phyloP scores from a whole-genome alignment of 1,140 invertebrate genomes.

The Orchestia grillus region DNA sequence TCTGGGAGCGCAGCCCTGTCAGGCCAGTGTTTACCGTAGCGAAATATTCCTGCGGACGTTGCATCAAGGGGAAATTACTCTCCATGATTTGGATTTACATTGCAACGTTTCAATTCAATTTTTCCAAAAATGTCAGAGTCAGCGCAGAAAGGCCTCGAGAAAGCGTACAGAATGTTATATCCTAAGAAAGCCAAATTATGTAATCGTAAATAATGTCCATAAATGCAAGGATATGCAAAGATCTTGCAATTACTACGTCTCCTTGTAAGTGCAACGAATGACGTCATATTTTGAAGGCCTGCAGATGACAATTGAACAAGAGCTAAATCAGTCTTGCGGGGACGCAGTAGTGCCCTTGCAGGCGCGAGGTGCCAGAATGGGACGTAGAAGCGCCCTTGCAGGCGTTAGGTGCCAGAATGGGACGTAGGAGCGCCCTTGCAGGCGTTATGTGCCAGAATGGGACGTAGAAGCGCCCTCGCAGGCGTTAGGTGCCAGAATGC shows the following conservation, averaged over 20 bases:
- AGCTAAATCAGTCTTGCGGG: no score
- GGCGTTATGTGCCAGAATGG: background rate
- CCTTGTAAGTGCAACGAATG: background rate
- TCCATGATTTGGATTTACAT: background rate
- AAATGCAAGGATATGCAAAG: background rate
- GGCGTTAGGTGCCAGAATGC: no score
- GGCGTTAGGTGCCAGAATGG: background rate
- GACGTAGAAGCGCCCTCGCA: background rate
- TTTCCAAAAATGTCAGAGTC: background rate
- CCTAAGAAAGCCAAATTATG: background rate
- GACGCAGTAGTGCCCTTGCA: no score
- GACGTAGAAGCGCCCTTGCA: no score
- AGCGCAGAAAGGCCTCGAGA: background rate
- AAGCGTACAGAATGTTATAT: background rate
- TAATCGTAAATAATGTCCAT: background rate
- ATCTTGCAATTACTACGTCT: background rate
- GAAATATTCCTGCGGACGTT: background rate
- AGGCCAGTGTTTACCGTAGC: background rate
- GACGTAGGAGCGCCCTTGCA: no score
- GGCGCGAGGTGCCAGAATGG: no score
- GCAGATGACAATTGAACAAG: background rate
- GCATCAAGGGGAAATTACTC: background rate
- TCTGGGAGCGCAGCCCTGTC: background rate
- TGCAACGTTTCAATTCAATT: background rate
- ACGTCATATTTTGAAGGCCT: background rate